Evolutionary conservation across 1,140 invertebrate genomes (phyloP).

Genomic region (Hycleus cichorii): DNA sequence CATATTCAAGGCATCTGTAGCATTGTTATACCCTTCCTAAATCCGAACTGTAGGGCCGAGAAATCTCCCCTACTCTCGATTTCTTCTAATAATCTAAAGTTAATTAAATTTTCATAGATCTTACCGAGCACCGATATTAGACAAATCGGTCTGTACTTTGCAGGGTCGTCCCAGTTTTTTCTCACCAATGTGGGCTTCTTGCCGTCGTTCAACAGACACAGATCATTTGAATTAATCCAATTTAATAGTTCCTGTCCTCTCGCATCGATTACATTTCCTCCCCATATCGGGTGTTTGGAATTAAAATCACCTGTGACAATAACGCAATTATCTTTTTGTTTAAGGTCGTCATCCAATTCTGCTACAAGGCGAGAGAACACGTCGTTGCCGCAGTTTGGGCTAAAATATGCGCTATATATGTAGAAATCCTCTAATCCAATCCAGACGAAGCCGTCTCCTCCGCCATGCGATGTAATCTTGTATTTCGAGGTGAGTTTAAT

Average conservation of each 20-base stretch:
- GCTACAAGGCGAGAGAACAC: background rate
- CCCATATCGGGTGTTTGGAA: background rate
- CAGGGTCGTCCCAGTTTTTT: too few species aligned
- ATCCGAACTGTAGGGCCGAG: too few species aligned
- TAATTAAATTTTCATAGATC: slow-evolving; percentile 1
- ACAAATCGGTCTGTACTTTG: slow-evolving; percentile 1
- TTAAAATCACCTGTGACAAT: background rate
- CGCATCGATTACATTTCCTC: background rate
- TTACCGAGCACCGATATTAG: background rate
- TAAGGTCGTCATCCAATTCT: background rate
- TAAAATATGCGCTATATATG: background rate
- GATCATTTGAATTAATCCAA: background rate
- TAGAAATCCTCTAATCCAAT: background rate
- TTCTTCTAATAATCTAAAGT: background rate
- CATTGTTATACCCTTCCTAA: too few species aligned
- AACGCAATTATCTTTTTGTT: background rate
- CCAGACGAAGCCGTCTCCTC: background rate
- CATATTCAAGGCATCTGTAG: too few species aligned
- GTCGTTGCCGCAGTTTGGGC: background rate
- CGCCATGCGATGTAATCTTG: background rate
- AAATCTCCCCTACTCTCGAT: background rate
- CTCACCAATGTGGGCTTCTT: background rate
- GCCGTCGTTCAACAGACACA: background rate
- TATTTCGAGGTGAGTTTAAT: too few species aligned
- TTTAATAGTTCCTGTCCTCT: background rate